Percentiles rank a stretch among this genome's conserved stretches.
These are phyloP conservation scores for Dolichoris vasculosae DNA, from an alignment of 1,140 invertebrate species.

Conservation along the genomic window DNA sequence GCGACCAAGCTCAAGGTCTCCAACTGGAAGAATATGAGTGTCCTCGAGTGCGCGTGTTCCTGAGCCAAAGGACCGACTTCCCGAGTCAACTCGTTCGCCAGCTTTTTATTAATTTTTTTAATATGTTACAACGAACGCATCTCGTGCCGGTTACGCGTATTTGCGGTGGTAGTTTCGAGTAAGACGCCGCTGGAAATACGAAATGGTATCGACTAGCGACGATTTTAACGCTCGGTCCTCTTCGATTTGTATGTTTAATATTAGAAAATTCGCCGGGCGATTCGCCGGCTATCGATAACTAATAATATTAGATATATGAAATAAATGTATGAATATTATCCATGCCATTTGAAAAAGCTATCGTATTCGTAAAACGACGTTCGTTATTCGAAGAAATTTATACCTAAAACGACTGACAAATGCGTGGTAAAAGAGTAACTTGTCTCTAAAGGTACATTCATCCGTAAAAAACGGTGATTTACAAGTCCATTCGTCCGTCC, in stretches of 20 bases:
- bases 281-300: too few relatives aligned
- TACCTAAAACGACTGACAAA: background rate
- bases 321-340: background rate
- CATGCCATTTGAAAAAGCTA: background rate
- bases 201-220: background rate
- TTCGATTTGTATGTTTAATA: background rate
- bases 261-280: background rate
- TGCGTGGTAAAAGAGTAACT: background rate
- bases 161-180: background rate
- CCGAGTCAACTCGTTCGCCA: too few relatives aligned
- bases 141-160: background rate
- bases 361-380: background rate
- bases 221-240: background rate
- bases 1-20: slow-evolving; percentile 80
- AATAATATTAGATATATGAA: background rate
- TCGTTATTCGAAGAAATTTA: background rate
- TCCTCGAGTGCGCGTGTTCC: slow-evolving; percentile 84
- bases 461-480: background rate
- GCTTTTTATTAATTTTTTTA: background rate
- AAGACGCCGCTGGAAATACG: background rate
- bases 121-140: background rate
- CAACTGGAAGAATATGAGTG: slow-evolving; percentile 83
- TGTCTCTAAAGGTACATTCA: background rate
- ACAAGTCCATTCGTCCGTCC: slow-evolving; percentile 22
- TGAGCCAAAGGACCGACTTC: slow-evolving; percentile 65